Conservation (phyloP, 1,140 invertebrate species). For the Bradysia coprophila region DNA sequence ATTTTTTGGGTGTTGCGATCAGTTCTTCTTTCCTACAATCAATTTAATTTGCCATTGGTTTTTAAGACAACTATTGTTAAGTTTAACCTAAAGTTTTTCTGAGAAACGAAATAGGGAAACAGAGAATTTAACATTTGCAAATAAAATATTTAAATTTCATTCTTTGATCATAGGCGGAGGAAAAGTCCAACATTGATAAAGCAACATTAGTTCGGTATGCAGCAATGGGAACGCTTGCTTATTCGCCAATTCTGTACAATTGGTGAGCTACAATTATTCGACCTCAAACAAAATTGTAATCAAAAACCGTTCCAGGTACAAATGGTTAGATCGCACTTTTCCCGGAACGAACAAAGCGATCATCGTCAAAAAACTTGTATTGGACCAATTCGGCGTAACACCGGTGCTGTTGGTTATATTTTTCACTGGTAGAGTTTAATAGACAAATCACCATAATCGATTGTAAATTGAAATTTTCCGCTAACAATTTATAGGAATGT, state of each 20-base stretch:
- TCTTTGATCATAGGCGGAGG: no score
- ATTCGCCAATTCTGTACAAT: conserved; percentile 36
- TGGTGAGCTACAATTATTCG: conserved; percentile 28
- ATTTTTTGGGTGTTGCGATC: no score
- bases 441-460: not conserved
- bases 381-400: conserved; percentile 63
- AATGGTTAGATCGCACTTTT: conserved; percentile 49
- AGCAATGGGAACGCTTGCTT: conserved; percentile 35
- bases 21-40: no score
- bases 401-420: conserved; percentile 48
- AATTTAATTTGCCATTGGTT: no score
- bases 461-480: no score
- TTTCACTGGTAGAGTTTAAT: conserved; percentile 34
- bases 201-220: conserved; percentile 32
- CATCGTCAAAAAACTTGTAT: conserved; percentile 45
- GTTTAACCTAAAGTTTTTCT: no score
- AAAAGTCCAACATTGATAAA: conserved; percentile 34
- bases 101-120: no score
- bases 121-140: no score
- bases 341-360: conserved; percentile 39
- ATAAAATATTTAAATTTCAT: no score
- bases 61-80: no score
- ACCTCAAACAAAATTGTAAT: conserved; percentile 3
- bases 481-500: conserved; percentile 40
- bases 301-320: conserved; percentile 43